phyloP scores from a whole-genome alignment of 1,140 invertebrate genomes.

The Penaeus chinensis region DNA sequence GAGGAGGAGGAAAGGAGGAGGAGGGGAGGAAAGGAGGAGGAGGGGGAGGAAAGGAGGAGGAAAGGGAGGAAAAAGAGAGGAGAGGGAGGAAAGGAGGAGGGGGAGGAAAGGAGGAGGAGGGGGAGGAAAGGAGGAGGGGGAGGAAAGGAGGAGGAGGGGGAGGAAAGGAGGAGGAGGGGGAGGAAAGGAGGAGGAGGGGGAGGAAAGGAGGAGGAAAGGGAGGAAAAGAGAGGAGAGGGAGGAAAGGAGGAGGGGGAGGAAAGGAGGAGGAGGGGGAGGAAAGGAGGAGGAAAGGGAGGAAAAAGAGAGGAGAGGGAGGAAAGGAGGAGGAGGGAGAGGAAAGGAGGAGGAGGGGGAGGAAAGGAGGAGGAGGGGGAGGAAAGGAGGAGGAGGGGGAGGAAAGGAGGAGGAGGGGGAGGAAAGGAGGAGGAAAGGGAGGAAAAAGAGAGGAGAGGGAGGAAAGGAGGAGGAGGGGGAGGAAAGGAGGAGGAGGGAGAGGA shows the following conservation, averaged over 20 bases:
- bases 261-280: neutral
- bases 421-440: neutral
- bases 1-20: neutral
- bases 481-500: neutral
- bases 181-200: neutral
- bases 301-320: neutral
- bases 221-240: too few species aligned
- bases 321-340: neutral
- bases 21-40: neutral
- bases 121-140: neutral
- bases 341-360: neutral
- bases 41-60: neutral
- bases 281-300: neutral
- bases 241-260: neutral
- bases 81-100: neutral
- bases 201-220: neutral
- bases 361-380: neutral
- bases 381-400: neutral
- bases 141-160: neutral
- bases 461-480: neutral
- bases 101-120: neutral
- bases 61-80: neutral
- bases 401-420: neutral
- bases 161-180: neutral
- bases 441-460: neutral